A percentile compares a stretch with the other conserved stretches of the same genome.
These are phyloP conservation scores for Bos javanicus DNA, from an alignment of 2,113 vertebrate species.

Conservation along the genomic window DNA sequence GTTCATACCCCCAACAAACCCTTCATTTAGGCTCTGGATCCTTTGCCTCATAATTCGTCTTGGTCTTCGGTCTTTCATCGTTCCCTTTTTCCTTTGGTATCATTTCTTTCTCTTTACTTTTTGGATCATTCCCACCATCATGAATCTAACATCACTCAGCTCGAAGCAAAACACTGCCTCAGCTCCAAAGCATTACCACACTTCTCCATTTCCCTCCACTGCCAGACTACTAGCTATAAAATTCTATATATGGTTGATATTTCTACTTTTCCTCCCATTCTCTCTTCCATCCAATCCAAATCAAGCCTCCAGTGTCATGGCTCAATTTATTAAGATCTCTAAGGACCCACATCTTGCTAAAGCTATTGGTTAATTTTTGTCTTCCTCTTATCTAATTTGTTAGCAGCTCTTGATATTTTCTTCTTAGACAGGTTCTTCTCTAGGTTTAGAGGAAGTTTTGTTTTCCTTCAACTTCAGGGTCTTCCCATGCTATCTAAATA, in stretches of 20 bases:
- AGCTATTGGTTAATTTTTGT: background rate
- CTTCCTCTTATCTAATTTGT: background rate
- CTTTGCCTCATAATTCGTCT: background rate
- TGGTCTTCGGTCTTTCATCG: background rate
- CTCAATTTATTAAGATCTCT: background rate
- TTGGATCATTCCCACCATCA: background rate
- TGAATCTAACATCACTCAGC: background rate
- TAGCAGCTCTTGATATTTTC: background rate
- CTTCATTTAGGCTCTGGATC: background rate
- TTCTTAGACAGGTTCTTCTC: background rate
- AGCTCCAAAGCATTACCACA: background rate
- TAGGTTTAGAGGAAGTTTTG: background rate
- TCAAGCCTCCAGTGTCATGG: background rate
- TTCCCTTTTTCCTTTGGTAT: background rate
- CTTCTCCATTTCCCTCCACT: background rate
- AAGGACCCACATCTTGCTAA: background rate
- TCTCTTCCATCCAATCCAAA: background rate
- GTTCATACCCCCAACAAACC: background rate
- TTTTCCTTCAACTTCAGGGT: background rate
- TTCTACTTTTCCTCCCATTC: background rate
- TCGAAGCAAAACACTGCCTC: background rate
- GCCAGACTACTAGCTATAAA: background rate
- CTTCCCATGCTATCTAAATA: background rate
- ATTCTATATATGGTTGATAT: background rate
- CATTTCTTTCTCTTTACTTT: background rate